phyloP scores from a whole-genome alignment of 2,113 vertebrate species.

The Antidorcas marsupialis region DNA sequence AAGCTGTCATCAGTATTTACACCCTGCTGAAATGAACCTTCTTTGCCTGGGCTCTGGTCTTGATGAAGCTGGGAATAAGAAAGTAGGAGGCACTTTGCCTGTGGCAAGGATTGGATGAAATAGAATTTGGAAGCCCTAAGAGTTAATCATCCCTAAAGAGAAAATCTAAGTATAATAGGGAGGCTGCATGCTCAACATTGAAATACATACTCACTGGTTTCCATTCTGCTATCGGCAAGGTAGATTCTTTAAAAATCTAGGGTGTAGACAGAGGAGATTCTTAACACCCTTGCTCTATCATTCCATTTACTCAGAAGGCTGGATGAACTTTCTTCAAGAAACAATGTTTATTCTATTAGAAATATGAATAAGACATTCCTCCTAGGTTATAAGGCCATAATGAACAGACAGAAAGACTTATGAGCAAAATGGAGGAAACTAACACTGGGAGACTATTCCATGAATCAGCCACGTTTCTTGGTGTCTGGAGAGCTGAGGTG shows the following conservation, averaged over 20 bases:
- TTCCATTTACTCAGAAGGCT: not conserved
- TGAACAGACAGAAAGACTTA: not conserved
- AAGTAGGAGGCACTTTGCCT: not conserved
- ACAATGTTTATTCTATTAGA: not conserved
- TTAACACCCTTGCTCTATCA: not conserved
- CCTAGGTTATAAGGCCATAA: not conserved
- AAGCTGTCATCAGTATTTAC: not conserved
- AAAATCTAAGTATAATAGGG: not conserved
- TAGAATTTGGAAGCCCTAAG: not conserved
- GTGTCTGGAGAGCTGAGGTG: not conserved
- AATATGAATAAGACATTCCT: not conserved
- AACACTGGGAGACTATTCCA: not conserved
- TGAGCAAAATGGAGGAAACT: not conserved
- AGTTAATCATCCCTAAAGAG: not conserved
- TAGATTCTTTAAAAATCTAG: not conserved
- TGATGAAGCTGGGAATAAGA: not conserved
- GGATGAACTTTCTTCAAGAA: not conserved
- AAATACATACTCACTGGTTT: not conserved
- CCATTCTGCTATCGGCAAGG: not conserved
- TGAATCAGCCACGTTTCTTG: not conserved
- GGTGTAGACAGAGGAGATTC: not conserved
- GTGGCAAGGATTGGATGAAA: not conserved
- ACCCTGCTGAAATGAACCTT: not conserved
- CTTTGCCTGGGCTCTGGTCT: not conserved
- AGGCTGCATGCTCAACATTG: not conserved